phyloP scores from a whole-genome alignment of 2,797 vertebrate genomes.

The Parambassis ranga region DNA sequence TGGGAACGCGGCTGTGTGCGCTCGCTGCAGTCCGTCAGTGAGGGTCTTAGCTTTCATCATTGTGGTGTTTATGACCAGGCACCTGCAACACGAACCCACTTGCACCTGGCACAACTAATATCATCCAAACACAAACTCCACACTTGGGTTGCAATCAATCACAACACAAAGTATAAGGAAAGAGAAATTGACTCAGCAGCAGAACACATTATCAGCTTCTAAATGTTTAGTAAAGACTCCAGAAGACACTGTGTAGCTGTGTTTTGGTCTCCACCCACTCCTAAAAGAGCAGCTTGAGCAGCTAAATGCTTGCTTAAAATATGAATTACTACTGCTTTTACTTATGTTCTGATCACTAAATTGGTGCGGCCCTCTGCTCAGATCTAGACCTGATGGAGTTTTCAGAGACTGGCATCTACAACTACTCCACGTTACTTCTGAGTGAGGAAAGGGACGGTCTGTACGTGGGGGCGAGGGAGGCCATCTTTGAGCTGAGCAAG shows the following conservation, averaged over 20 bases:
- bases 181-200: no score
- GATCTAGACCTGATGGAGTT: constrained; percentile 89
- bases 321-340: not conserved
- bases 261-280: no score
- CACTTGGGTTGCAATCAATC: constrained; percentile 28
- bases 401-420: constrained; percentile 86
- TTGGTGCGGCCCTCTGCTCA: no score
- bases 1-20: constrained; percentile 34
- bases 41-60: constrained; percentile 58
- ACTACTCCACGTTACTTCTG: constrained; percentile 93
- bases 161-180: not conserved
- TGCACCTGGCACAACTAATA: constrained; percentile 53
- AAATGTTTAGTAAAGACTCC: no score
- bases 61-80: constrained; percentile 45
- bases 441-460: constrained; percentile 84
- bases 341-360: not conserved
- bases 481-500: constrained; percentile 89
- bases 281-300: no score
- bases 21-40: constrained; percentile 32
- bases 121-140: constrained; percentile 31
- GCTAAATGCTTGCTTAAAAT: not conserved
- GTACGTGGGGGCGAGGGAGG: constrained; percentile 92
- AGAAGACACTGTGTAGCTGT: no score
- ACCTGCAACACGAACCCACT: constrained; percentile 59
- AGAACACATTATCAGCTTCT: no score